Percentiles rank a stretch among this genome's conserved stretches.
Evolutionary conservation across 2,888 invertebrate genomes (phyloP).

Genomic region (Hybos culiciformis): DNA sequence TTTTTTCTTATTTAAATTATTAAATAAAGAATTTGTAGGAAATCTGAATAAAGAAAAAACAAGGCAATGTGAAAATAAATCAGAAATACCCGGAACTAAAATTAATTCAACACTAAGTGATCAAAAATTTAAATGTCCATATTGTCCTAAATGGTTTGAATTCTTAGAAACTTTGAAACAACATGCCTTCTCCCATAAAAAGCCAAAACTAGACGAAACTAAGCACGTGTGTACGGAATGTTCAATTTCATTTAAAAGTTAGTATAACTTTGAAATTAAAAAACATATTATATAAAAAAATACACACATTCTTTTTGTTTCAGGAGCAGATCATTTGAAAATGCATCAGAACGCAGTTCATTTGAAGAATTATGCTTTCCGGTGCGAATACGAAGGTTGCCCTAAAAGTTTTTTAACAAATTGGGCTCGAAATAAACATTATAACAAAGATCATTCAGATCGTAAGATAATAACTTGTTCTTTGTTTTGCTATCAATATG

Average conservation of each 20-base stretch:
- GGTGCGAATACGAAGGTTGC: neutral
- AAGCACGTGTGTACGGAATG: constrained; percentile 1
- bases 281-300: too few relatives aligned
- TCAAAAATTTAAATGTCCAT: constrained; percentile 1
- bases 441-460: neutral
- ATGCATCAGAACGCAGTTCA: neutral
- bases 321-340: constrained; percentile 2
- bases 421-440: neutral
- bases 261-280: too few relatives aligned
- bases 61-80: too few relatives aligned
- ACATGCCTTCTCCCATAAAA: neutral
- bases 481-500: neutral
- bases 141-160: neutral
- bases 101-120: too few relatives aligned
- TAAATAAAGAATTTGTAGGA: too few relatives aligned
- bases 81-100: too few relatives aligned
- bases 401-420: neutral
- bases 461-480: too few relatives aligned
- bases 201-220: neutral
- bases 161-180: neutral
- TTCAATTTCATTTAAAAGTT: neutral
- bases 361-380: neutral
- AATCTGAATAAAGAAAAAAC: too few relatives aligned
- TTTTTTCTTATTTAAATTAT: too few relatives aligned
- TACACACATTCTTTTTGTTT: too few relatives aligned